A percentile compares a stretch with the other conserved stretches of the same genome.
phyloP scores from a whole-genome alignment of 2,797 vertebrate species.

The Tamandua tetradactyla region DNA sequence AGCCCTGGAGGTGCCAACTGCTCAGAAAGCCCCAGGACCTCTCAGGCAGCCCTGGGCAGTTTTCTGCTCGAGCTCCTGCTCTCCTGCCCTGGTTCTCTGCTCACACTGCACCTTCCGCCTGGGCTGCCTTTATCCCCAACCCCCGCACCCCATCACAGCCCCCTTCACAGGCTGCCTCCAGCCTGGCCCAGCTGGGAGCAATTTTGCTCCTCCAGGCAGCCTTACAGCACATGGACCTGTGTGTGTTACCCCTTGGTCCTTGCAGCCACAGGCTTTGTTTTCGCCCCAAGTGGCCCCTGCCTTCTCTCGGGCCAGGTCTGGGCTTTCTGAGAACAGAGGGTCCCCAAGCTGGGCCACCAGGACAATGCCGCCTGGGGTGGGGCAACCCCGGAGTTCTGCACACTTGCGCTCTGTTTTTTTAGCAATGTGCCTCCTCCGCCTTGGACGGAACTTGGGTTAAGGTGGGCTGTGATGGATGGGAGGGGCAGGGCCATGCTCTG shows the following conservation, averaged over 20 bases:
- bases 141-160: not conserved
- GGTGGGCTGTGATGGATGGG: not conserved
- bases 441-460: not conserved
- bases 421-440: not conserved
- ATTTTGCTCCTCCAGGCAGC: not conserved
- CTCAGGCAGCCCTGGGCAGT: not conserved
- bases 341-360: not conserved
- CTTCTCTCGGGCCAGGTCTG: not conserved
- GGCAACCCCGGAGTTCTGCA: not conserved
- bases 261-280: not conserved
- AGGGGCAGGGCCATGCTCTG: not conserved
- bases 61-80: not conserved
- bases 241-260: not conserved
- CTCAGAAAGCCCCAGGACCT: not conserved
- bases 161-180: not conserved
- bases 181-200: constrained; percentile 39
- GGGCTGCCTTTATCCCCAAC: too few species aligned
- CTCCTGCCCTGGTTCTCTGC: not conserved
- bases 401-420: too few species aligned
- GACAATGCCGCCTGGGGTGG: not conserved
- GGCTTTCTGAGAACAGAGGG: not conserved
- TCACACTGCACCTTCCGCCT: not conserved
- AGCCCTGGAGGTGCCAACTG: not conserved
- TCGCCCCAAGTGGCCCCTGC: not conserved
- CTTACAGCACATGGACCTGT: not conserved